Base-by-base conservation (phyloP, 2,113 vertebrate genomes). In the Anguilla rostrata region DNA sequence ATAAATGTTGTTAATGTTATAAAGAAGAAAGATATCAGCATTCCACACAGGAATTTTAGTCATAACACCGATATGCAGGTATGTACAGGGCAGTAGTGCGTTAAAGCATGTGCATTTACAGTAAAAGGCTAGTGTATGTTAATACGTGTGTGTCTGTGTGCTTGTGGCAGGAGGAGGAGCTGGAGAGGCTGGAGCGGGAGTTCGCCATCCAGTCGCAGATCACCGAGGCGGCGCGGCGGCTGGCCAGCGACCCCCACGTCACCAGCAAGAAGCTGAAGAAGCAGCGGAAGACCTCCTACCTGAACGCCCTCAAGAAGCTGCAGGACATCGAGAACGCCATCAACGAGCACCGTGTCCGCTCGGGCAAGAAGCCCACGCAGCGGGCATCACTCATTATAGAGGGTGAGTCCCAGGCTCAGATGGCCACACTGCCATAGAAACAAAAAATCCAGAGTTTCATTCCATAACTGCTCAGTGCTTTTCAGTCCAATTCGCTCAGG, bases 141-240 rank as follows among this genome's bases (percentile, higher is more conserved):
- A 53, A 46, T 83, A 60, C 39, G 83, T 40, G 40, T 84, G 56
- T 57, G 60, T n/a, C 34, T 66, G 4, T 22, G 84, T 39, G 26
- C 14, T 53, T 40, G 1, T 81, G 56, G 39, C 92, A 99, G 98
- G 98, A 99, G 91, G 97, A 97, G 12, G 98, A 99, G 90, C 92
- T 99, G 92, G 98, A 99, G 87, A 97, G 98, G 29, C 94, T 99
- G 92, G 98, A 99, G 92, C 95, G 98, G n/a, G 98, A 99, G 92
- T 99, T 99, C 91, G 97, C 98, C 85, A 99, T 99, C 88, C 98
- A 99, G 91, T 99, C 98, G 20, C 98, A 99, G 96, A 99, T 99
- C 90, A 99, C 98, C 0, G 98, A 99, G 94, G 98, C 98, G 0
- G 98, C 98, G 0, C 96, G 98, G 84, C 97, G 98, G 87, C 95